A percentile compares a stretch with the other conserved stretches of the same genome.
These are phyloP conservation scores for Turnix velox DNA, from an alignment of 2,113 vertebrate genomes.

Conservation along the genomic window DNA sequence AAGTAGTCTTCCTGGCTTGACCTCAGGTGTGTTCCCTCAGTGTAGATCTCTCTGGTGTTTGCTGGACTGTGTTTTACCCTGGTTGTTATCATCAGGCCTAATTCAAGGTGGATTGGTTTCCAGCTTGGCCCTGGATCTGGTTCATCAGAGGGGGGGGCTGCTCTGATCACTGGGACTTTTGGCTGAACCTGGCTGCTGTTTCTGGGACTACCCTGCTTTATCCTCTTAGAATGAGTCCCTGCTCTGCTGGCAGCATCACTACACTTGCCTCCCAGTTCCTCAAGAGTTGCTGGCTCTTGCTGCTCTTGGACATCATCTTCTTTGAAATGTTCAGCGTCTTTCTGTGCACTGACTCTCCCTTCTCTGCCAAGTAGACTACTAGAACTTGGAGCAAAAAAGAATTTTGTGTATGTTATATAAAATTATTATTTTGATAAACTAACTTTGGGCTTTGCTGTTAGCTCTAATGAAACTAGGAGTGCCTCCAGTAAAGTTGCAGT, in stretches of 20 bases:
- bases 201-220: not conserved
- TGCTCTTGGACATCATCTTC: not conserved
- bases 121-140: not conserved
- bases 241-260: not conserved
- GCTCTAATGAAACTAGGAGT: not conserved
- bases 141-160: fast-evolving
- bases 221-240: not conserved
- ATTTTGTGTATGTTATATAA: not conserved
- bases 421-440: not conserved
- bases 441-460: not conserved
- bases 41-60: not conserved
- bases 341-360: not conserved
- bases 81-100: not conserved
- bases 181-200: not conserved
- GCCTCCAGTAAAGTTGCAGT: not conserved
- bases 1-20: not conserved
- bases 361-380: not conserved
- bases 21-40: fast-evolving
- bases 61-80: not conserved
- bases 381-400: not conserved
- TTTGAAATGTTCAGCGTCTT: not conserved
- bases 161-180: not conserved
- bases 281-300: not conserved
- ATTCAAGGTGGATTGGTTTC: not conserved
- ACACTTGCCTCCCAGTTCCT: not conserved